These are phyloP conservation scores for Halictus quadricinctus DNA, from an alignment of 2,888 invertebrate genomes.

Conservation along the genomic window DNA sequence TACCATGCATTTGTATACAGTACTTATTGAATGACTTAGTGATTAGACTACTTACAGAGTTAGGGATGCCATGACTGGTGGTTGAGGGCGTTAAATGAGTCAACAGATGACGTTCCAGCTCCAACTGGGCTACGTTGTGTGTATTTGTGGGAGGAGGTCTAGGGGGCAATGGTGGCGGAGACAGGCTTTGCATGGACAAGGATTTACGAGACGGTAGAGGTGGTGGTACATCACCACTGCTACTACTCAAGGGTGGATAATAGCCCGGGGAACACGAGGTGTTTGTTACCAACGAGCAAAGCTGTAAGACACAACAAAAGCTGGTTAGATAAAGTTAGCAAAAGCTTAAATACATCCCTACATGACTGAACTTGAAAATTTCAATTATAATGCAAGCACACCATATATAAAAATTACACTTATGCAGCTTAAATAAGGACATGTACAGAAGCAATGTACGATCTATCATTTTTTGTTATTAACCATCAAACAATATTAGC, in stretches of 20 bases:
- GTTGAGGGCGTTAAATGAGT: constrained; percentile 81
- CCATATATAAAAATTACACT: constrained; percentile 31
- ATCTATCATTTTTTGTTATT: constrained; percentile 30
- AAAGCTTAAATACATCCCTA: constrained; percentile 70
- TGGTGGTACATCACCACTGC: constrained; percentile 81
- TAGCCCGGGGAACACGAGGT: constrained; percentile 79
- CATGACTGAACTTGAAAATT: constrained; percentile 45
- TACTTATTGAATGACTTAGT: constrained; percentile 62
- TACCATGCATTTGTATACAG: constrained; percentile 55
- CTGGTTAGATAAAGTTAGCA: constrained; percentile 75
- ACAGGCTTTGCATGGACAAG: constrained; percentile 81
- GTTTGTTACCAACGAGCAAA: constrained; percentile 82
- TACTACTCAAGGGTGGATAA: constrained; percentile 77
- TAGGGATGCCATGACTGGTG: constrained; percentile 81
- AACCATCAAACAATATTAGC: constrained; percentile 27
- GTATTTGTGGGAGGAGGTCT: constrained; percentile 83
- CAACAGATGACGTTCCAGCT: constrained; percentile 81
- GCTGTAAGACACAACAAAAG: constrained; percentile 83
- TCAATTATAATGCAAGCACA: constrained; percentile 36
- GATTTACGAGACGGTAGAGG: constrained; percentile 82
- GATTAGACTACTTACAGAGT: constrained; percentile 82
- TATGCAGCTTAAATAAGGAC: constrained; percentile 25
- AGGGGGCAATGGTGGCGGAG: constrained; percentile 86
- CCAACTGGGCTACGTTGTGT: constrained; percentile 80
- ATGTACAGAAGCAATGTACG: constrained; percentile 37